Conservation (phyloP, 2,797 vertebrate genomes). For the Argyrosomus regius region DNA sequence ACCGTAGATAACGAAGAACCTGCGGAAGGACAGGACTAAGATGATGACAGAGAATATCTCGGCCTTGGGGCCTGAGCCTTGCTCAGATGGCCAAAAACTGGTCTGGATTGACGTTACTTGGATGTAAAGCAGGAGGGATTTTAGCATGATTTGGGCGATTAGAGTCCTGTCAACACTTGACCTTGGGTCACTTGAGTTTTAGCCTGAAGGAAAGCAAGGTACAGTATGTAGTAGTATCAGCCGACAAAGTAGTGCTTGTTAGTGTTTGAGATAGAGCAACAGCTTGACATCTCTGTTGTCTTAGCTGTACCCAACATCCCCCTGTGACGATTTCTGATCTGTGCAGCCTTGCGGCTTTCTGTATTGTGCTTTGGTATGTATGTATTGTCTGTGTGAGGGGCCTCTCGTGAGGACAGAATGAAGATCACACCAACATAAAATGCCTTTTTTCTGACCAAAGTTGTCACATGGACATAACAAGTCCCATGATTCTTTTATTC, state of each 20-base stretch:
- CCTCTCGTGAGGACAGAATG: slow-evolving; percentile 65
- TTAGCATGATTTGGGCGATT: slow-evolving; percentile 29
- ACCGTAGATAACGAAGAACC: not conserved
- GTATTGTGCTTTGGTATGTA: not conserved
- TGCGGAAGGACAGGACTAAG: slow-evolving; percentile 6
- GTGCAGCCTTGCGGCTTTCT: not conserved
- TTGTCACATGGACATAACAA: slow-evolving; percentile 9
- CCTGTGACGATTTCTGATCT: not conserved
- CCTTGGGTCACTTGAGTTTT: slow-evolving; percentile 33
- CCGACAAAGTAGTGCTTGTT: not conserved
- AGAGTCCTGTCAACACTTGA: slow-evolving; percentile 23
- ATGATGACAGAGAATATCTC: slow-evolving; percentile 41
- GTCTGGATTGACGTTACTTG: slow-evolving; percentile 26
- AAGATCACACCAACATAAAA: slow-evolving; percentile 34
- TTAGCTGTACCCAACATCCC: not conserved
- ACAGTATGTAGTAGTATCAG: slow-evolving; percentile 38
- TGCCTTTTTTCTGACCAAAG: not conserved
- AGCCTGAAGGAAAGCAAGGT: slow-evolving; percentile 65
- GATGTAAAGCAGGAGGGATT: slow-evolving; percentile 40
- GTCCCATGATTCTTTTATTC: not conserved
- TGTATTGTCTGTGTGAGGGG: slow-evolving; percentile 5
- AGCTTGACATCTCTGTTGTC: not conserved
- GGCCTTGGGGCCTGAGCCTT: slow-evolving; percentile 32
- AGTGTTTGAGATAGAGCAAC: not conserved
- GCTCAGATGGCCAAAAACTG: slow-evolving; percentile 23